Conservation (phyloP, 64 coral and sea anemone species). For the Actinia tenebrosa region DNA sequence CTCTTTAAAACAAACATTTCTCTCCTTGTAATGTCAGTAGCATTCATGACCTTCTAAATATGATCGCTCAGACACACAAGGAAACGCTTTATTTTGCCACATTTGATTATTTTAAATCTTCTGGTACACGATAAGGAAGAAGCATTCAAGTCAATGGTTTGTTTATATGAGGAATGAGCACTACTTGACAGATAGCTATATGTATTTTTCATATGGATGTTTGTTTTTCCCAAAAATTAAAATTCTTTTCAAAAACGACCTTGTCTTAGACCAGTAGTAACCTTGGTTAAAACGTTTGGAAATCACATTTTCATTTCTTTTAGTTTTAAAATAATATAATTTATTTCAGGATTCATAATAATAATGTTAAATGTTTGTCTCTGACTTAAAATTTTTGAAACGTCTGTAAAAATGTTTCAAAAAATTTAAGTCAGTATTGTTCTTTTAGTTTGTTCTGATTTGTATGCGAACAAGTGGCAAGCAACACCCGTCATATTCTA, state of each 20-base stretch:
- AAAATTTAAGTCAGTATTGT: no score
- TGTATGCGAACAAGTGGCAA: background rate
- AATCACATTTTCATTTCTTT: background rate
- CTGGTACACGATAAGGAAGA: conserved; percentile 6
- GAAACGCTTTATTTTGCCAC: background rate
- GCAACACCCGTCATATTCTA: background rate
- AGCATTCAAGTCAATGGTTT: background rate
- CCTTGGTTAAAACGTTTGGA: background rate
- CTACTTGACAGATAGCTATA: background rate
- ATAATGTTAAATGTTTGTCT: no score
- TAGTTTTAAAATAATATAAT: no score
- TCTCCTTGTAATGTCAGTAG: conserved; percentile 3
- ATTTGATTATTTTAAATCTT: conserved; percentile 14
- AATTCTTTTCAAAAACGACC: no score
- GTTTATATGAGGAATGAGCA: background rate
- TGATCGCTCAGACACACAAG: background rate
- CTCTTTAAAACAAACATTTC: conserved; percentile 5
- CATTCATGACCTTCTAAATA: conserved; percentile 7
- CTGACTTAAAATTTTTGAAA: no score
- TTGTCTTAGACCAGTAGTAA: background rate
- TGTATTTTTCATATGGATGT: background rate
- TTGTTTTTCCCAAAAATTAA: background rate
- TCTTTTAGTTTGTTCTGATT: background rate
- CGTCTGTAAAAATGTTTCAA: no score
- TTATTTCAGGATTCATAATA: no score